Evolutionary conservation across 2,797 vertebrate species (phyloP).

Genomic region (Enteromius trimaculatus): DNA sequence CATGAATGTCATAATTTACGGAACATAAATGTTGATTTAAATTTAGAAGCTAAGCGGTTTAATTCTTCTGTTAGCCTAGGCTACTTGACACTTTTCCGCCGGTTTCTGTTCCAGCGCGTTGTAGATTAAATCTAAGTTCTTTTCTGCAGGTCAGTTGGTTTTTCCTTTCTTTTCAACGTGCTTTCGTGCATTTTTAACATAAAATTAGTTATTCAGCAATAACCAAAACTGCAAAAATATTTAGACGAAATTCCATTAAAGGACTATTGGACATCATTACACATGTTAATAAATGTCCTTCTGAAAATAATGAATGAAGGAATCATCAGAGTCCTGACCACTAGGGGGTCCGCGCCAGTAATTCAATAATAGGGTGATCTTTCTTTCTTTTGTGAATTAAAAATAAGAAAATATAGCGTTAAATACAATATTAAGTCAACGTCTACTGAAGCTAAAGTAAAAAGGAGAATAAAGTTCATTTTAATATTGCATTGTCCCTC

Average conservation of each 20-base stretch:
- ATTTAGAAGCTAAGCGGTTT: background rate
- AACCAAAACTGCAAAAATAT: background rate
- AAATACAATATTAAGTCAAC: background rate
- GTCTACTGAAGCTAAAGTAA: background rate
- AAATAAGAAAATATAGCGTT: background rate
- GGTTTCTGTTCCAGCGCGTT: background rate
- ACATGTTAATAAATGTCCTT: background rate
- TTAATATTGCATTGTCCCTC: background rate
- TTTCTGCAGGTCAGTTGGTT: background rate
- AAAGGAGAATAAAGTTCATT: background rate
- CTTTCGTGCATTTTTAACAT: background rate
- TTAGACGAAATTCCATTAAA: background rate
- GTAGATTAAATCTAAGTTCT: background rate
- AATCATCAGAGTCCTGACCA: background rate
- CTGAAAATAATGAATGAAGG: background rate
- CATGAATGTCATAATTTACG: background rate
- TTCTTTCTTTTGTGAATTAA: background rate
- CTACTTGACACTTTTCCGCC: background rate
- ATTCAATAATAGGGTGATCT: background rate
- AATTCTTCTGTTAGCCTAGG: background rate
- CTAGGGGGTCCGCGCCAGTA: background rate
- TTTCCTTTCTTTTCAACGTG: background rate
- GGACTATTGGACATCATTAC: background rate
- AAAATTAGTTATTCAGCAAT: background rate
- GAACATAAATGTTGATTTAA: background rate